These are phyloP conservation scores for Ernsta delagoae DNA, from an alignment of 2,888 invertebrate genomes.

Conservation along the genomic window DNA sequence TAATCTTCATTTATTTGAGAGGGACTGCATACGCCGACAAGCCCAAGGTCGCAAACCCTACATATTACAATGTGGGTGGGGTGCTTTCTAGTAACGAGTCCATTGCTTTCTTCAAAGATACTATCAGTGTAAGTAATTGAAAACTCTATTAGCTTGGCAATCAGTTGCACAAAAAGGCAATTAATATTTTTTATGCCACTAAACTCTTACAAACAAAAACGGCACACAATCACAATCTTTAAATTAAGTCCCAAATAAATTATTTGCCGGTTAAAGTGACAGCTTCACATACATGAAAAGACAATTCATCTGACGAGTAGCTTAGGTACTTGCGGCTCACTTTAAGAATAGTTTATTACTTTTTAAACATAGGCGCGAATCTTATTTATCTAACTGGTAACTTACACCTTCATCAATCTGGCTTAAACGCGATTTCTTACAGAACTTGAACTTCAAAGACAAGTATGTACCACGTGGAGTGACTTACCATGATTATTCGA, in stretches of 20 bases:
- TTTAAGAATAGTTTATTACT: no score
- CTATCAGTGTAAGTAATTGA: slow-evolving; percentile 88
- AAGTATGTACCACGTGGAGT: slow-evolving; percentile 93
- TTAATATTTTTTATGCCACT: not conserved
- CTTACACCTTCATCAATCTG: not conserved
- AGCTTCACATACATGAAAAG: no score
- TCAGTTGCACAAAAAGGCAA: not conserved
- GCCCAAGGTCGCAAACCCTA: slow-evolving; percentile 84
- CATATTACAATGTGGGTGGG: slow-evolving; percentile 95
- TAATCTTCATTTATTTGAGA: slow-evolving; percentile 46
- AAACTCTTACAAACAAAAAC: no score
- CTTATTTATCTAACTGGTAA: no score
- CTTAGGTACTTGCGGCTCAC: no score
- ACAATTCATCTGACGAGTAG: no score
- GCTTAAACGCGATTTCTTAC: slow-evolving; percentile 49
- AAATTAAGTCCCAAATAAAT: no score
- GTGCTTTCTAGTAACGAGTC: slow-evolving; percentile 94
- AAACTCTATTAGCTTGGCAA: not conserved
- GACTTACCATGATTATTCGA: slow-evolving; percentile 94
- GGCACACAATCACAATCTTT: no score
- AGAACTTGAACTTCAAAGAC: slow-evolving; percentile 94
- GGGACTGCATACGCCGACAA: slow-evolving; percentile 63
- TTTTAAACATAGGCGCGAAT: no score
- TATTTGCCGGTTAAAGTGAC: no score
- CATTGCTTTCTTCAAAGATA: slow-evolving; percentile 91